A percentile compares a stretch with the other conserved stretches of the same genome.
Conservation (phyloP, 2,888 invertebrate genomes). For the Drosophila putrida region DNA sequence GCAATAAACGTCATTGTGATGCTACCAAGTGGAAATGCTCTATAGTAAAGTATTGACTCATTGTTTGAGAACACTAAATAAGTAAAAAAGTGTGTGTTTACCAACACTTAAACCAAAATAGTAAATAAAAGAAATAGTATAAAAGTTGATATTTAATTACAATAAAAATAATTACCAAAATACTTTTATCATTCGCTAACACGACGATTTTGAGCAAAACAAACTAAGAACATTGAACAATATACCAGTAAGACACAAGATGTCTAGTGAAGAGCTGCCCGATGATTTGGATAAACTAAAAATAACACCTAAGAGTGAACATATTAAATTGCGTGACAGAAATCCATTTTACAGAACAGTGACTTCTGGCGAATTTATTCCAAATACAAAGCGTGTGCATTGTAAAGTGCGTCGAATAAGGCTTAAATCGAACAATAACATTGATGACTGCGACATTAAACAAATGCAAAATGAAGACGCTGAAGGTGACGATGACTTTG, state of each 20-base stretch:
- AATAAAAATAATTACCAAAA: constrained; percentile 10
- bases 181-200: neutral
- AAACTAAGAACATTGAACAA: neutral
- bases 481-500: constrained; percentile 37
- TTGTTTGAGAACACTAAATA: constrained; percentile 15
- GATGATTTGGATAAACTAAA: constrained; percentile 87
- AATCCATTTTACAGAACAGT: constrained; percentile 78
- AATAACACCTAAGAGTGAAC: constrained; percentile 86
- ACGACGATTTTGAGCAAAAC: neutral
- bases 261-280: constrained; percentile 86
- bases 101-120: constrained; percentile 43
- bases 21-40: constrained; percentile 24
- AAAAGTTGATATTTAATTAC: constrained; percentile 21
- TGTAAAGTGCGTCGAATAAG: constrained; percentile 70
- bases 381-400: constrained; percentile 40
- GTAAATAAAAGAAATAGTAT: constrained; percentile 51
- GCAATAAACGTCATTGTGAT: neutral
- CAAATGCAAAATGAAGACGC: constrained; percentile 29
- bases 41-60: neutral
- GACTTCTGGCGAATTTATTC: constrained; percentile 8
- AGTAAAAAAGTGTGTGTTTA: constrained; percentile 11
- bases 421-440: constrained; percentile 76
- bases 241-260: constrained; percentile 30
- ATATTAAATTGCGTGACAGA: constrained; percentile 62
- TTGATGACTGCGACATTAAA: constrained; percentile 72